Evolutionary conservation across 2,797 vertebrate species (phyloP).

Genomic region (Sebastes cheni): DNA sequence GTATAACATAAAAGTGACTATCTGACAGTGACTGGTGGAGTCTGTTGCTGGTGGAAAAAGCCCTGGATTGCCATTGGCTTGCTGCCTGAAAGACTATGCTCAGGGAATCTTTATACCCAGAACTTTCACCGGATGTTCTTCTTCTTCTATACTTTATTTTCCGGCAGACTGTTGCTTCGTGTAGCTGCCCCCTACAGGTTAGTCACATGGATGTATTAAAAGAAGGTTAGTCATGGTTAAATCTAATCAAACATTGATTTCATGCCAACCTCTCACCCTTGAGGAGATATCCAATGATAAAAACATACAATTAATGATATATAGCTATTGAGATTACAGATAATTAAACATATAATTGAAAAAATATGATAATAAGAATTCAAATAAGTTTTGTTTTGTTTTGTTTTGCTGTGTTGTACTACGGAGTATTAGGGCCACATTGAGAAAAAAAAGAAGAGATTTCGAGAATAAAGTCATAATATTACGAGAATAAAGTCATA

Average conservation of each 20-base stretch:
- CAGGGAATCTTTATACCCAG: not conserved
- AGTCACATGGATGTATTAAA: not conserved
- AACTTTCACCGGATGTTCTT: rapidly evolving
- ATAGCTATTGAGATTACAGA: not conserved
- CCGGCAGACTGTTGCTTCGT: rapidly evolving
- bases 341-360: not conserved
- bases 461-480: no score
- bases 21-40: rapidly evolving
- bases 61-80: rapidly evolving
- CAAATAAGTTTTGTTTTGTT: not conserved
- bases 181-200: slow-evolving; percentile 37
- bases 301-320: no score
- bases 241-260: not conserved
- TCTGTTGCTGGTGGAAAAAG: rapidly evolving
- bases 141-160: slow-evolving; percentile 16
- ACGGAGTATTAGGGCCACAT: no score
- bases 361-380: not conserved
- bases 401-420: not conserved
- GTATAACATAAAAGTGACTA: rapidly evolving
- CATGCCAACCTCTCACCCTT: no score
- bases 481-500: no score
- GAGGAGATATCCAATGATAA: not conserved
- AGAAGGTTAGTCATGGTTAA: not conserved
- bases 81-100: rapidly evolving
- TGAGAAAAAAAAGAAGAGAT: no score